Conservation (phyloP, 2,113 vertebrate genomes). For the Patagioenas fasciata region DNA sequence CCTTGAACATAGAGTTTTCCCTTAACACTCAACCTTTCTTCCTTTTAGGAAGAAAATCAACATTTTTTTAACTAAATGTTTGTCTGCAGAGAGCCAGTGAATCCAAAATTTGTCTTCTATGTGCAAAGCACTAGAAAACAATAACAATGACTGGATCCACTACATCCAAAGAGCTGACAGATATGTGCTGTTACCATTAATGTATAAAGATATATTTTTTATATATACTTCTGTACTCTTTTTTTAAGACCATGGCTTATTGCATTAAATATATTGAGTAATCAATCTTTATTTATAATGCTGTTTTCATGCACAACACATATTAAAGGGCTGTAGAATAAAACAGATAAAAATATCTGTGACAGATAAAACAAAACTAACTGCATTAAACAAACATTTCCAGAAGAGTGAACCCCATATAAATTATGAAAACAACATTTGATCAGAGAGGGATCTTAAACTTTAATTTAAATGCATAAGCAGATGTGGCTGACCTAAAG, state of each 20-base stretch:
- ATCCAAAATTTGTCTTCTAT: neutral
- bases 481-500: constrained; percentile 54
- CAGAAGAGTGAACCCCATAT: neutral
- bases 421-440: constrained; percentile 62
- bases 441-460: constrained; percentile 55
- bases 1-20: neutral
- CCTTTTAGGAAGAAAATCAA: neutral
- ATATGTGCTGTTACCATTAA: neutral
- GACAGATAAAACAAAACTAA: constrained; percentile 59
- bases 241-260: constrained; percentile 10
- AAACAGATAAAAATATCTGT: constrained; percentile 59
- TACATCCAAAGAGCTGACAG: neutral
- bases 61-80: neutral
- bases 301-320: constrained; percentile 36
- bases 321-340: constrained; percentile 40
- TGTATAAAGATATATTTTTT: neutral
- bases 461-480: constrained; percentile 72
- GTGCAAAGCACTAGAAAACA: neutral
- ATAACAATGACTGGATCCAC: neutral
- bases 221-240: neutral
- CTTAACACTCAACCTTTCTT: neutral
- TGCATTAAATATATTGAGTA: constrained; percentile 26
- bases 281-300: constrained; percentile 57
- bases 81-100: neutral
- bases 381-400: constrained; percentile 51